phyloP scores from a whole-genome alignment of 2,797 vertebrate genomes.

The Ibycter americanus region DNA sequence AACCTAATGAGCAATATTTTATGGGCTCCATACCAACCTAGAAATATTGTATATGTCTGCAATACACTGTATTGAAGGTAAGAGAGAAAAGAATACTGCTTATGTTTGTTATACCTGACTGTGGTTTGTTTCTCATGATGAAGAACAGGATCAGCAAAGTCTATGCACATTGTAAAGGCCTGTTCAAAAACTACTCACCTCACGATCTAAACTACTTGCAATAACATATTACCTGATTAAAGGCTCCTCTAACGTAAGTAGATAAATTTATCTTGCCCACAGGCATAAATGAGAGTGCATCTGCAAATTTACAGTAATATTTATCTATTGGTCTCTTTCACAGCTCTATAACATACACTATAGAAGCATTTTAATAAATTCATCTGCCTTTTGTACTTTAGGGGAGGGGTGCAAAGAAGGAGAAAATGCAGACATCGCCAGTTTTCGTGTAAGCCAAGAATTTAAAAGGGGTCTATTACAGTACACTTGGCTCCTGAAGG shows the following conservation, averaged over 20 bases:
- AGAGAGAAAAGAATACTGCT: neutral
- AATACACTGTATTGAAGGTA: neutral
- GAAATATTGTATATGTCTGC: conserved; percentile 15
- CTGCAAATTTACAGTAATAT: conserved; percentile 33
- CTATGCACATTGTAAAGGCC: conserved; percentile 6
- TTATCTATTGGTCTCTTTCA: conserved; percentile 15
- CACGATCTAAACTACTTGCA: conserved; percentile 44
- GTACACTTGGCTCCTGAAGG: conserved; percentile 57
- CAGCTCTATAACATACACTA: neutral
- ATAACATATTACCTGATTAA: conserved; percentile 50
- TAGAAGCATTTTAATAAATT: conserved; percentile 49
- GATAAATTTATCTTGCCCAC: conserved; percentile 8
- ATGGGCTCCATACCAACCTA: neutral
- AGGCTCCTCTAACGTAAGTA: conserved; percentile 38
- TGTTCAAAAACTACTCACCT: conserved; percentile 51
- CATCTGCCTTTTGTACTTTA: conserved; percentile 25
- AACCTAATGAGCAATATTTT: conserved; percentile 30
- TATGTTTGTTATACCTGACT: conserved; percentile 4
- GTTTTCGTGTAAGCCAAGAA: conserved; percentile 28
- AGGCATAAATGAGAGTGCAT: conserved; percentile 22
- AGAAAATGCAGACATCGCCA: conserved; percentile 44
- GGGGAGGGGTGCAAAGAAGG: neutral
- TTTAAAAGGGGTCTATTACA: conserved; percentile 57
- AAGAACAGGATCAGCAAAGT: conserved; percentile 35
- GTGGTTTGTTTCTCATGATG: conserved; percentile 20